These are phyloP conservation scores for Cydia fagiglandana DNA, from an alignment of 1,140 invertebrate species.

Conservation along the genomic window DNA sequence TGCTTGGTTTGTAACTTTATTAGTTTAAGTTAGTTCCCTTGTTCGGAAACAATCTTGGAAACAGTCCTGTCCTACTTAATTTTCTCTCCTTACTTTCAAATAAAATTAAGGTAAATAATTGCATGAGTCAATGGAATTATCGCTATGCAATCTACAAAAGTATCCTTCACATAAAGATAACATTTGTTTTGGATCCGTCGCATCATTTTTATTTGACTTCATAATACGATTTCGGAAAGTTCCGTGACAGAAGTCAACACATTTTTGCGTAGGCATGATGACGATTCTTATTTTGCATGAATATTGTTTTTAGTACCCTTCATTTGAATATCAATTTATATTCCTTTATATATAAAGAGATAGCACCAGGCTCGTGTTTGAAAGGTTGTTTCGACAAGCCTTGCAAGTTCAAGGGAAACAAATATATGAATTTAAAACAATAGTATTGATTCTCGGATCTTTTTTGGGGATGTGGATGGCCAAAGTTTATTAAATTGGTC, in stretches of 20 bases:
- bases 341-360: neutral
- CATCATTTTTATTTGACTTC: conserved; percentile 7
- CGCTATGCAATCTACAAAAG: neutral
- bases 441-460: too few species aligned
- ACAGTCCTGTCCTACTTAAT: too few species aligned
- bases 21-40: too few species aligned
- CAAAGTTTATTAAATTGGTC: too few species aligned
- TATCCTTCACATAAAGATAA: neutral
- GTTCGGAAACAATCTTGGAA: too few species aligned
- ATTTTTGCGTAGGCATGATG: neutral
- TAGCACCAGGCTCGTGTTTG: neutral
- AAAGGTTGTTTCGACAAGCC: too few species aligned
- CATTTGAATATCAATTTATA: neutral
- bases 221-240: conserved; percentile 18
- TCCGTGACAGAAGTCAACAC: neutral
- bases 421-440: too few species aligned
- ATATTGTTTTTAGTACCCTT: conserved; percentile 7
- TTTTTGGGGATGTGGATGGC: too few species aligned
- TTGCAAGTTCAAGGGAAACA: too few species aligned
- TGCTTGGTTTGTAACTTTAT: too few species aligned
- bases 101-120: neutral
- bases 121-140: neutral
- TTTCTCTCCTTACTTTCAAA: too few species aligned
- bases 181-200: neutral
- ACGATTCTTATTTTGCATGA: conserved; percentile 1